Evolutionary conservation across 2,113 vertebrate species (phyloP), one percentile per base, ranked within the genome.

Genomic region (Willisornis vidua): DNA sequence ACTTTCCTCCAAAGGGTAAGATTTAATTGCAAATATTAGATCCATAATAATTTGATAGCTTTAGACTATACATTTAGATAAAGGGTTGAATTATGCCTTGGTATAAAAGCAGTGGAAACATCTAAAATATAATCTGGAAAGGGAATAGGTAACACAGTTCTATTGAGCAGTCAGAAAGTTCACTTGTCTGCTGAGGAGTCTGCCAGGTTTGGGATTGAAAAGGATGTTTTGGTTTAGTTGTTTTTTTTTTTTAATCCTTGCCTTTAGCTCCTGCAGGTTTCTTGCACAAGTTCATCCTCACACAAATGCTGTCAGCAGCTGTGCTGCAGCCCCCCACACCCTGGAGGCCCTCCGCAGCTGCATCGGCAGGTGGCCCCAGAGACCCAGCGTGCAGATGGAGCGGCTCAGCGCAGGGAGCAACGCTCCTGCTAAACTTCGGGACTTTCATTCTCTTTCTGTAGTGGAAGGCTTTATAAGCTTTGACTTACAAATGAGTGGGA

Each of bases 321-420:
- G 74, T 55, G 49, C 51, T 22, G 14, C 6, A 6, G 67, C 58
- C 41, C 37, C 61, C 48, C 68, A 6, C 14, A 8, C 22, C 65
- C 49, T 0, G 0, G 79, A 77, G 43, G 6, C 31, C 41, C 63
- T 58, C 51, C 0, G 3, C 1, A 6, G 15, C 33, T 6, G 0
- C 49, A 45, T 49, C 2, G 0, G 57, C 74, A 65, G 54, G 58
- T 67, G 67, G 52, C 48, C 74, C 45, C 23, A 6, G 52, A 66
- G 16, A 49, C 70, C 8, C 39, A 9, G 43, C 4, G 0, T 1
- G n/a, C 78, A 58, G 16, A 18, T 0, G 1, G 54, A 72, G 17
- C 31, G 68, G 18, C 24, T 54, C n/a, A 28, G 26, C 0, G 0
- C 12, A 9, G 62, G 51, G 59, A 81, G 45, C 41, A 1, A 11